Evolutionary conservation across 2,113 vertebrate species (phyloP).

Genomic region (Hemicordylus capensis): DNA sequence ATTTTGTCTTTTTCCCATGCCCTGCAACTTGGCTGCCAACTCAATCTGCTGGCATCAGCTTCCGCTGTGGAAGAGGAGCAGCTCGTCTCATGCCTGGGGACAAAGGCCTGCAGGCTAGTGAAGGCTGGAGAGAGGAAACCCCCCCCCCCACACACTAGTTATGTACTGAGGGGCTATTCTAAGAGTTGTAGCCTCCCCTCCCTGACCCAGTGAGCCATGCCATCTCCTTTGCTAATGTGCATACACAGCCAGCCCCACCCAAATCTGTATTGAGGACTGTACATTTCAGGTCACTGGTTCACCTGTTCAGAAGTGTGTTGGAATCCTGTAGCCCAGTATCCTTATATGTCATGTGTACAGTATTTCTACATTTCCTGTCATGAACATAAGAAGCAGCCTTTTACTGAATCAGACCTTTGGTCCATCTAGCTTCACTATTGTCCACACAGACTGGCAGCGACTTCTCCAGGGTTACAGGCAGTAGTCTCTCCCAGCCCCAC

Average conservation of each 20-base stretch:
- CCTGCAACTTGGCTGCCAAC: neutral
- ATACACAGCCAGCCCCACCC: neutral
- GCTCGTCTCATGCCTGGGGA: neutral
- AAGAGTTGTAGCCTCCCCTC: no score
- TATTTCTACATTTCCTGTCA: neutral
- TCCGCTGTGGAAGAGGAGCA: conserved; percentile 19
- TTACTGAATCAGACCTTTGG: no score
- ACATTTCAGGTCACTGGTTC: neutral
- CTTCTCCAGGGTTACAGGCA: no score
- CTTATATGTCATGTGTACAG: no score
- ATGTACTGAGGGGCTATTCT: no score
- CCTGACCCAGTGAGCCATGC: neutral
- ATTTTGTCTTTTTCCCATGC: neutral
- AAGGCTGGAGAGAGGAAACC: conserved; percentile 5
- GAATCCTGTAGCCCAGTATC: no score
- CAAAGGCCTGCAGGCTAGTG: neutral
- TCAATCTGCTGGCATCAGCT: neutral
- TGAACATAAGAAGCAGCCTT: no score
- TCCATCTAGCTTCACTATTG: no score
- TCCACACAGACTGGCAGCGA: no score
- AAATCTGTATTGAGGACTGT: neutral
- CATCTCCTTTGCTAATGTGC: no score
- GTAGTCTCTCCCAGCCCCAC: no score
- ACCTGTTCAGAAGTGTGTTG: neutral
- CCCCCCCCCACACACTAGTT: neutral